Evolutionary conservation across 2,113 vertebrate genomes (phyloP).

Genomic region (Lipophrys pholis): DNA sequence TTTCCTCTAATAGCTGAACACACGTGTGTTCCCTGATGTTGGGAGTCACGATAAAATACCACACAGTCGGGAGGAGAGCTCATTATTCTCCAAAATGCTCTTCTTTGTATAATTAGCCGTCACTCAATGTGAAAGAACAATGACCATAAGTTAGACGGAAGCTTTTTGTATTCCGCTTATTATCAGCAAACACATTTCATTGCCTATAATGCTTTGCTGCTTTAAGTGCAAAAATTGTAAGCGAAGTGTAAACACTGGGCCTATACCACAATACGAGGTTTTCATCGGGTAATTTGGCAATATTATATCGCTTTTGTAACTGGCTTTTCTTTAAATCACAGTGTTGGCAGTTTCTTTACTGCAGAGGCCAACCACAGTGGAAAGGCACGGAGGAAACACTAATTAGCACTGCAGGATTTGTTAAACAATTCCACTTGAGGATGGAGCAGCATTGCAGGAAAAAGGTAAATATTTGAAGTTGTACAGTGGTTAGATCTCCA

Average conservation of each 20-base stretch:
- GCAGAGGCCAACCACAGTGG: constrained; percentile 36
- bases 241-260: constrained; percentile 28
- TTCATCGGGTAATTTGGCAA: constrained; percentile 40
- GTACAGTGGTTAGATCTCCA: constrained; percentile 46
- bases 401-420: constrained; percentile 72
- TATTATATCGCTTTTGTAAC: constrained; percentile 34
- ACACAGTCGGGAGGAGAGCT: not conserved
- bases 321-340: constrained; percentile 25
- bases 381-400: constrained; percentile 42
- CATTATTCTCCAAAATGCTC: not conserved
- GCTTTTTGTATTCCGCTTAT: not conserved
- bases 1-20: not conserved
- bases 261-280: constrained; percentile 1
- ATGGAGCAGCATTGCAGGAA: constrained; percentile 51
- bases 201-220: not conserved
- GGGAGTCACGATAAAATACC: not conserved
- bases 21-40: not conserved
- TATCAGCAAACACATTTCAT: not conserved
- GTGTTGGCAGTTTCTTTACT: constrained; percentile 43
- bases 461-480: constrained; percentile 70
- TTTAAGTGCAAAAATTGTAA: constrained; percentile 13
- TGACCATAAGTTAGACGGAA: not conserved
- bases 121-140: not conserved
- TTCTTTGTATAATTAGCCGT: constrained; percentile 1
- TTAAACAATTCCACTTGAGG: constrained; percentile 62